Conservation (phyloP, 1,140 invertebrate species). For the Apolygus lucorum region DNA sequence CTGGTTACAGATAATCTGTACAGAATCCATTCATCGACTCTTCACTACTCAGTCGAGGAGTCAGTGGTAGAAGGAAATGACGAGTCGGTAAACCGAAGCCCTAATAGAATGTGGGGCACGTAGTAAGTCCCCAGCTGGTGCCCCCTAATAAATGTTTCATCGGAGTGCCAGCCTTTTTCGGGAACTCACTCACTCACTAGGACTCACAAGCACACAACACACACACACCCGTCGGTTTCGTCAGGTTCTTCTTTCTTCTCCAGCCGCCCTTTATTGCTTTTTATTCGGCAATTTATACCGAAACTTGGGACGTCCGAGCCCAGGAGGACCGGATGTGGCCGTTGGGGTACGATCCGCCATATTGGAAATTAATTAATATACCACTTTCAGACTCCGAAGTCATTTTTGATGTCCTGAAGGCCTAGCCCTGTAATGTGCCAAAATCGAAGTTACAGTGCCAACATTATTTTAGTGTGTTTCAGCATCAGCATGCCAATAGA, state of each 20-base stretch:
- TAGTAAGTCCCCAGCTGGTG: conserved; percentile 25
- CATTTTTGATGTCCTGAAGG: too few relatives aligned
- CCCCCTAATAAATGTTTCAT: conserved; percentile 30
- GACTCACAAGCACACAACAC: too few relatives aligned
- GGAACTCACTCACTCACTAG: background rate
- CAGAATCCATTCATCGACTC: too few relatives aligned
- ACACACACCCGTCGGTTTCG: background rate
- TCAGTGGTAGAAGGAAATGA: background rate
- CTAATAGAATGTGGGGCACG: conserved; percentile 23
- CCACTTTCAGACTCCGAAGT: too few relatives aligned
- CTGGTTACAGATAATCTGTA: too few relatives aligned
- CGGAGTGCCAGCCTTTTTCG: conserved; percentile 7
- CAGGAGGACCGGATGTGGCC: background rate
- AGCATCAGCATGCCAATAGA: too few relatives aligned
- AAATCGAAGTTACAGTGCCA: too few relatives aligned
- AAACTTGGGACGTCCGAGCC: background rate
- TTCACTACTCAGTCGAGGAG: background rate
- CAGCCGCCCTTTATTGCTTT: conserved; percentile 12
- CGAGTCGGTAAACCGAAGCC: background rate
- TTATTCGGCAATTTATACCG: conserved; percentile 6
- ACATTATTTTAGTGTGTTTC: too few relatives aligned
- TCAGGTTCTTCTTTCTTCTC: background rate
- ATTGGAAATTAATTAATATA: too few relatives aligned
- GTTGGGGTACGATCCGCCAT: too few relatives aligned
- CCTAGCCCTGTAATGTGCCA: too few relatives aligned